Conservation (phyloP, 2,113 vertebrate species). For the Rhinoderma darwinii region DNA sequence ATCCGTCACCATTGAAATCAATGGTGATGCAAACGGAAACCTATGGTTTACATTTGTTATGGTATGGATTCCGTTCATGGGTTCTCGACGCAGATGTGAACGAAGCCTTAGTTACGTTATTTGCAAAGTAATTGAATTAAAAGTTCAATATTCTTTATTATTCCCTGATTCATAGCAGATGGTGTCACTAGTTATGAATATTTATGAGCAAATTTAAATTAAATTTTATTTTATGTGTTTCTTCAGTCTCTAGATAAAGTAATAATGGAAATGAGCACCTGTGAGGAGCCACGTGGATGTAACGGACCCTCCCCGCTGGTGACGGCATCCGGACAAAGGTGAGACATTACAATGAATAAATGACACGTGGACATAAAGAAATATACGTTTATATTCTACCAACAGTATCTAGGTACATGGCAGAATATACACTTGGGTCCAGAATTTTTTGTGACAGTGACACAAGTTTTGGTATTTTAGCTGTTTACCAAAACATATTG, state of each 20-base stretch:
- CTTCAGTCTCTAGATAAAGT: slow-evolving; percentile 94
- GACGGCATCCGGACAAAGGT: slow-evolving; percentile 96
- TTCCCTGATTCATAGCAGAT: neutral
- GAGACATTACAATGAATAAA: slow-evolving; percentile 22
- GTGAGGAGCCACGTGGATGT: slow-evolving; percentile 92
- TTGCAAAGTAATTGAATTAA: neutral
- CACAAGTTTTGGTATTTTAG: too few species aligned
- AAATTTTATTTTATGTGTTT: neutral
- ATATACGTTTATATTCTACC: too few species aligned
- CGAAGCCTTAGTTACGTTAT: neutral
- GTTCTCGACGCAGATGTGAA: too few species aligned
- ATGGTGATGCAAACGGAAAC: too few species aligned
- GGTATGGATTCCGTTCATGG: too few species aligned
- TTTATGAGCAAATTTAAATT: neutral
- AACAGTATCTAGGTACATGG: too few species aligned
- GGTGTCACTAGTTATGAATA: neutral
- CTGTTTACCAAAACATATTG: too few species aligned
- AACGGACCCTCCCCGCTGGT: slow-evolving; percentile 98
- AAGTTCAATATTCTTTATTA: neutral
- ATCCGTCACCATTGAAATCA: too few species aligned
- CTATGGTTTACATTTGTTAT: too few species aligned
- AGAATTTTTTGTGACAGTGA: too few species aligned
- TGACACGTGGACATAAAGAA: too few species aligned
- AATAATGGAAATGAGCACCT: slow-evolving; percentile 98
- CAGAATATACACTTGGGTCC: too few species aligned